Conservation (phyloP, 2,113 vertebrate genomes). For the Phrynosoma blainvillii region DNA sequence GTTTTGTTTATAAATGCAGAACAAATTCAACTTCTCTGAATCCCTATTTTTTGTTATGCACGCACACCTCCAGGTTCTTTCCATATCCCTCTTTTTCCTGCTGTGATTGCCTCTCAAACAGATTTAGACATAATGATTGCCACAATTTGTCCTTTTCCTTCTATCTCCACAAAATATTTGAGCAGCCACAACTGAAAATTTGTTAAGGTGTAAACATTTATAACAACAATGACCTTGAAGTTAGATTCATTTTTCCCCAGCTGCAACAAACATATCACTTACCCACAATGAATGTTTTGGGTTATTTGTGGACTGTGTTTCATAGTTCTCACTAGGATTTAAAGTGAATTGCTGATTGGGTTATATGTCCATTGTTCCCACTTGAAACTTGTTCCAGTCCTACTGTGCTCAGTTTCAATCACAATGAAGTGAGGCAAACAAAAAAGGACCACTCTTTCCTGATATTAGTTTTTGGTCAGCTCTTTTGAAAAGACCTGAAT, state of each 20-base stretch:
- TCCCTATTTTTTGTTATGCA: too few relatives aligned
- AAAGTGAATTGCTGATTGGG: too few relatives aligned
- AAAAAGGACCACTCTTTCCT: too few relatives aligned
- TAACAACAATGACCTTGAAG: not conserved
- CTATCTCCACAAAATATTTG: not conserved
- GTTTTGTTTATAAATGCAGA: too few relatives aligned
- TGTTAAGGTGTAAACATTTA: not conserved
- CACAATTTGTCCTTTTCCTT: not conserved
- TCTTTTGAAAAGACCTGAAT: too few relatives aligned
- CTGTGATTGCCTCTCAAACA: not conserved
- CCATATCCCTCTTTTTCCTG: not conserved
- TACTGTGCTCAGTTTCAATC: too few relatives aligned
- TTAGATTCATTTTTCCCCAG: not conserved
- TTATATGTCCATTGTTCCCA: too few relatives aligned
- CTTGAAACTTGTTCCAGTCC: too few relatives aligned
- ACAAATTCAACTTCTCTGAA: not conserved
- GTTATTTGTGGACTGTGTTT: not conserved
- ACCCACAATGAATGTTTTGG: not conserved
- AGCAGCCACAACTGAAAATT: not conserved
- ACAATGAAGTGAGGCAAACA: too few relatives aligned
- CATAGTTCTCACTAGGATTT: not conserved
- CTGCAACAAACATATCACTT: not conserved
- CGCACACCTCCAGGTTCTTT: not conserved
- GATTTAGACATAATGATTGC: not conserved
- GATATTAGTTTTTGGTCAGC: too few relatives aligned